Conservation (phyloP, 2,888 invertebrate species). For the Ashinkailepas kermadecensis region DNA sequence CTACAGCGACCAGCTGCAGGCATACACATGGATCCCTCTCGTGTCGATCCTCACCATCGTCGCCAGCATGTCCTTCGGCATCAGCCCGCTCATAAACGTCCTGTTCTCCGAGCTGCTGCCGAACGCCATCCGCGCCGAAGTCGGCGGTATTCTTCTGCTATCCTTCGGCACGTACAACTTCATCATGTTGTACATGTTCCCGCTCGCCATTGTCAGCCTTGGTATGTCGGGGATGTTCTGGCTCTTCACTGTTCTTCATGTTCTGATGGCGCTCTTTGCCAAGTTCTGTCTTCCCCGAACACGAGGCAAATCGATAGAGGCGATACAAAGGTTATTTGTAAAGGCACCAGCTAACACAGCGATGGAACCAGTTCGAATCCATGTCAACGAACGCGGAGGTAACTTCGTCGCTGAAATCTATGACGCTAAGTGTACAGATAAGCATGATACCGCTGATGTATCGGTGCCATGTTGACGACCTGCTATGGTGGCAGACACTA, state of each 20-base stretch:
- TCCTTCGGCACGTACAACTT: neutral
- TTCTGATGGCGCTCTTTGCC: neutral
- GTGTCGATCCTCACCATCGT: neutral
- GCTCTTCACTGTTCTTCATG: neutral
- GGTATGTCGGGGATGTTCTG: neutral
- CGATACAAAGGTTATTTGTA: neutral
- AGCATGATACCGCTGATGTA: too few relatives aligned
- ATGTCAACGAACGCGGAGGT: too few relatives aligned
- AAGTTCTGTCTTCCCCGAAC: neutral
- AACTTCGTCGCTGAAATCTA: too few relatives aligned
- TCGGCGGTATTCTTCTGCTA: neutral
- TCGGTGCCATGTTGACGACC: too few relatives aligned
- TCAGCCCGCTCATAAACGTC: neutral
- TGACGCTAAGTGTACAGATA: too few relatives aligned
- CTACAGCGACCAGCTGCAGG: neutral
- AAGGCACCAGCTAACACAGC: neutral
- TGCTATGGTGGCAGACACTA: too few relatives aligned
- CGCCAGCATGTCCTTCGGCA: neutral
- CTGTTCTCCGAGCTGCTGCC: neutral
- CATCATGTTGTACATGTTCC: neutral
- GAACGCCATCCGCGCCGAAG: neutral
- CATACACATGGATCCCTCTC: neutral
- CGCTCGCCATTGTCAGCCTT: neutral
- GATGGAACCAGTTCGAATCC: too few relatives aligned
- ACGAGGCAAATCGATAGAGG: neutral